phyloP scores from a whole-genome alignment of 2,797 vertebrate genomes.

The Gephyroberyx darwinii region DNA sequence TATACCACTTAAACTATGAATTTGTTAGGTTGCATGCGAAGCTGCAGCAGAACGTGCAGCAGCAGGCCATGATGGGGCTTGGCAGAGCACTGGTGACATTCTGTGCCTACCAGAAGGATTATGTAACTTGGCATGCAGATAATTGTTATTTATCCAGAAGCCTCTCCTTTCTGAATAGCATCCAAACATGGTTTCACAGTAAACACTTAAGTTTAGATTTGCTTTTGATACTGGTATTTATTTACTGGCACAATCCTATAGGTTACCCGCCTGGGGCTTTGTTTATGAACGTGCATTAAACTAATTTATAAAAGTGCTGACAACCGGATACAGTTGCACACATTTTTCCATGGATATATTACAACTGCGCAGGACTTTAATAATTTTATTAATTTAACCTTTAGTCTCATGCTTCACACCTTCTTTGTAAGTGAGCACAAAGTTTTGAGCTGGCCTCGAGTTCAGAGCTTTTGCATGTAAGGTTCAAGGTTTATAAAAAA shows the following conservation, averaged over 20 bases:
- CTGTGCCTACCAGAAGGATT: neutral
- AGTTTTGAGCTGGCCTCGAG: no score
- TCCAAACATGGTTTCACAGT: neutral
- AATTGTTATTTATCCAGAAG: neutral
- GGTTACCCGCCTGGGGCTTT: neutral
- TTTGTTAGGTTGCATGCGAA: neutral
- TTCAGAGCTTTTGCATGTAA: no score
- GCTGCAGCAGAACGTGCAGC: neutral
- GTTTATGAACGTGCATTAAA: neutral
- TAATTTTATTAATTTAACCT: no score
- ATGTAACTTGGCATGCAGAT: neutral
- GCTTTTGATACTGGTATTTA: neutral
- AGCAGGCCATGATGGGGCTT: neutral
- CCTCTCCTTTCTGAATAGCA: neutral
- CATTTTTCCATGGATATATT: no score
- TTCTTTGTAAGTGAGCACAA: no score
- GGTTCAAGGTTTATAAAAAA: no score
- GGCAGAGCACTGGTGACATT: neutral
- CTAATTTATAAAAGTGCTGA: no score
- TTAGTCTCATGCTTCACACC: no score
- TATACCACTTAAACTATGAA: conserved; percentile 50
- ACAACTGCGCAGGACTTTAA: no score
- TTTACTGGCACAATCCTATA: neutral
- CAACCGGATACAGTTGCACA: no score
- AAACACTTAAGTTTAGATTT: neutral